Evolutionary conservation across 2,888 invertebrate species (phyloP).

Genomic region (Yponomeuta sedellus): DNA sequence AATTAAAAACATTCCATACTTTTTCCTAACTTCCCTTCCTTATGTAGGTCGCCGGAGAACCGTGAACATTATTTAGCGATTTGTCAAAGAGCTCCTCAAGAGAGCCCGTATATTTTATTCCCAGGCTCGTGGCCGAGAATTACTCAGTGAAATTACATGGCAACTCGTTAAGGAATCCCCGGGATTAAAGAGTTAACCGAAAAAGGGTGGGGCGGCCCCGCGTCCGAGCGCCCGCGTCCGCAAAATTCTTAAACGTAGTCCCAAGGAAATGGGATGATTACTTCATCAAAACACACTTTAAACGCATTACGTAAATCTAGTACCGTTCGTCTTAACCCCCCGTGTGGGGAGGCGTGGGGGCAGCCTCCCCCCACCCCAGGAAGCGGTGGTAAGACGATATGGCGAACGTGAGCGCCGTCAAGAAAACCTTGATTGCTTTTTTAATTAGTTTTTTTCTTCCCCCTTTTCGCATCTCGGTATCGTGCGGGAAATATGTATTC

Average conservation of each 20-base stretch:
- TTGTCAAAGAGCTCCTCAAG: background rate
- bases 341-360: constrained; percentile 47
- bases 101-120: constrained; percentile 32
- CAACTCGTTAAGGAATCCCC: constrained; percentile 59
- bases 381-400: constrained; percentile 75
- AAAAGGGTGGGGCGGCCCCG: constrained; percentile 38
- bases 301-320: constrained; percentile 77
- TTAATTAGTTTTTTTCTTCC: constrained; percentile 75
- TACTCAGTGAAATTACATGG: constrained; percentile 54
- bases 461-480: constrained; percentile 69
- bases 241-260: constrained; percentile 74
- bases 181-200: constrained; percentile 64
- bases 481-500: constrained; percentile 70
- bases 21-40: too few relatives aligned
- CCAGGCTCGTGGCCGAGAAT: constrained; percentile 38
- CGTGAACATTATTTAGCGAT: background rate
- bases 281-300: constrained; percentile 78
- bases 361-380: constrained; percentile 44
- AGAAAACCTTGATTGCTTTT: constrained; percentile 78
- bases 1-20: too few relatives aligned
- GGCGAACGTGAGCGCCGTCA: constrained; percentile 77
- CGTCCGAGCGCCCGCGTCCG: constrained; percentile 43
- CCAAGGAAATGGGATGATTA: constrained; percentile 73
- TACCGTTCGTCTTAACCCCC: constrained; percentile 50
- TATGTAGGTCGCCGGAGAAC: too few relatives aligned